Base-by-base conservation (phyloP, 2,888 invertebrate genomes). In the Lepetodrilus schrolli region DNA sequence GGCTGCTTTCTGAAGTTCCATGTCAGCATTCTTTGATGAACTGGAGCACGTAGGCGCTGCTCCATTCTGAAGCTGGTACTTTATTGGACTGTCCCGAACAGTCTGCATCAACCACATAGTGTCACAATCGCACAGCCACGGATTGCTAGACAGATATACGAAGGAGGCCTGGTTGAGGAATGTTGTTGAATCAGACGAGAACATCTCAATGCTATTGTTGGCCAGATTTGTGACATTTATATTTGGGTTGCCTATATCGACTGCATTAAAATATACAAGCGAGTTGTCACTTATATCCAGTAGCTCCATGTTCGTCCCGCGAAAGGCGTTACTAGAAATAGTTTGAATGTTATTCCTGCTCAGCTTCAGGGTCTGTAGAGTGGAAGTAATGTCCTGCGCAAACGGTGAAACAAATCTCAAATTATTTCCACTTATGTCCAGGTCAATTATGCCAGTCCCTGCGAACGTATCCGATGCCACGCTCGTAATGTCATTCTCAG, bases 401-500 rank as follows among this genome's bases (percentile, higher is more conserved):
- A 34, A 23, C 10, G 66, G 5, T n/a, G 66, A 38, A 23, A 66
- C n/a, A 7, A 17, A 20, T 0, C 37, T 37, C 20, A 66, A 26
- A 20, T 23, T 36, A 26, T 66, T 66, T 17, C 10, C 20, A 21
- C 17, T 37, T 17, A 66, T 8, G n/a, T 66, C 66, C 0, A 66
- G 21, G 20, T 37, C 37, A 10, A 20, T 23, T 66, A 66, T 23
- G 1, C 21, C 8, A 8, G 37, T 66, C 5, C 37, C n/a, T 21
- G 4, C 10, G 23, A 66, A 66, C 13, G 30, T 30, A 0, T n/a
- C 43, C 7, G 21, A 21, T 2, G 20, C 43, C 1, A 68, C 43
- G 10, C 2, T 4, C 4, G 8, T 30, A 43, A 68, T 20, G 13
- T 68, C 49, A 72, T 84, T 84, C 66, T 75, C 70, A 4, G 80